These are phyloP conservation scores for Chloroceryle amazona DNA, from an alignment of 2,797 vertebrate genomes.

Conservation along the genomic window DNA sequence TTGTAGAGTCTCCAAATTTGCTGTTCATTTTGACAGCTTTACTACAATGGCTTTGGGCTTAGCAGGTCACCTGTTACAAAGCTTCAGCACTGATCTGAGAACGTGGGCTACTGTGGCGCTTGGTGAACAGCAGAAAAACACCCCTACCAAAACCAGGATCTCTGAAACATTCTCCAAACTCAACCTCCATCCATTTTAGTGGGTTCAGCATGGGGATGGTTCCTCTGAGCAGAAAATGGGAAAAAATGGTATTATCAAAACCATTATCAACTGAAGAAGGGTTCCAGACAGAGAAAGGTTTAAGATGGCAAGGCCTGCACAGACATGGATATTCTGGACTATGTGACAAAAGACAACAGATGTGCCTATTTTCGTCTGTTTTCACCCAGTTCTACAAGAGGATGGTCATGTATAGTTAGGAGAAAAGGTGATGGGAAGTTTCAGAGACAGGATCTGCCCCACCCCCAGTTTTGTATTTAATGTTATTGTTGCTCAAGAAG, in stretches of 20 bases:
- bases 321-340: not conserved
- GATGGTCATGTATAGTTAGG: not conserved
- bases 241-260: not conserved
- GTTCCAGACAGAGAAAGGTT: not conserved
- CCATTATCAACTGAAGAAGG: not conserved
- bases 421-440: not conserved
- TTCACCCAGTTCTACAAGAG: not conserved
- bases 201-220: not conserved
- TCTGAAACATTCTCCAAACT: not conserved
- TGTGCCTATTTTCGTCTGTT: accelerated
- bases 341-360: not conserved
- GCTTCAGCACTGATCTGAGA: not conserved
- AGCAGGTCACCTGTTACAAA: not conserved
- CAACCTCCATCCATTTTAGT: not conserved
- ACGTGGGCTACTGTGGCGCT: not conserved
- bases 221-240: not conserved
- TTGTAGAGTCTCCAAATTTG: slow-evolving; percentile 13
- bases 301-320: not conserved
- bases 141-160: not conserved
- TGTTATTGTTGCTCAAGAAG: not conserved
- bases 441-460: not conserved
- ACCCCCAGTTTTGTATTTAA: not conserved
- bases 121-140: not conserved
- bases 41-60: not conserved
- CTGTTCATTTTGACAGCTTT: slow-evolving; percentile 34